Evolutionary conservation across 2,888 invertebrate genomes (phyloP), one percentile per base, ranked within the genome.

Genomic region (Ecliptopera silaceata): DNA sequence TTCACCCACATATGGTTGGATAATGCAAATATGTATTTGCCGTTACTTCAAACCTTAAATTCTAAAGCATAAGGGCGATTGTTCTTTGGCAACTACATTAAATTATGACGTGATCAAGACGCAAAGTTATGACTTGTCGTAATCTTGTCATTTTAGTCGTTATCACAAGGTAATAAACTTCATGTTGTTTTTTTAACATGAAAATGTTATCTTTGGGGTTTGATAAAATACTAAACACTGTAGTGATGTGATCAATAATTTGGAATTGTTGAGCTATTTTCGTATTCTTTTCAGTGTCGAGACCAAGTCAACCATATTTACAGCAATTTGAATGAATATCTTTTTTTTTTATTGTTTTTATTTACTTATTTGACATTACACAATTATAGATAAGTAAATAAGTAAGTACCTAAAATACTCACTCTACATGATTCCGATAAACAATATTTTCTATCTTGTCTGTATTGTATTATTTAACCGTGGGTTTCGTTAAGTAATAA

Each of bases 1-100:
- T 55, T 55, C 48, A 43, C 54, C 48, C 20, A 55, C 48, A 48
- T 54, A 46, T 34, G 31, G 41, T 10, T 36, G 12, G 12, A 42
- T n/a, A 8, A 11, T 18, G 29, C 54, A 48, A 48, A 46, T 22
- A 36, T 55, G 36, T 3, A 34, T 48, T 22, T 49, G 48, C 55
- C 10, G 49, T 20, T 44, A 20, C 10, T 29, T 8, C 10, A 29
- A 29, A 4, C 29, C 10, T 11, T 29, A 29, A 10, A 10, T 29
- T 0, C 11, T 8, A 29, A 5, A 10, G n/a, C 42, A 48, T 29
- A 48, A 31, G 31, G 15, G n/a, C 11, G 6, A 22, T 3, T 29
- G 17, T 12, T 22, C 6, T 43, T 31, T 31, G n/a, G 32, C 20
- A 32, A 49, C 31, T 22, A n/a, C 34, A 29, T 34, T 12, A 13